These are phyloP conservation scores for Pollimyrus isidori DNA, from an alignment of 2,113 vertebrate genomes.

Conservation along the genomic window DNA sequence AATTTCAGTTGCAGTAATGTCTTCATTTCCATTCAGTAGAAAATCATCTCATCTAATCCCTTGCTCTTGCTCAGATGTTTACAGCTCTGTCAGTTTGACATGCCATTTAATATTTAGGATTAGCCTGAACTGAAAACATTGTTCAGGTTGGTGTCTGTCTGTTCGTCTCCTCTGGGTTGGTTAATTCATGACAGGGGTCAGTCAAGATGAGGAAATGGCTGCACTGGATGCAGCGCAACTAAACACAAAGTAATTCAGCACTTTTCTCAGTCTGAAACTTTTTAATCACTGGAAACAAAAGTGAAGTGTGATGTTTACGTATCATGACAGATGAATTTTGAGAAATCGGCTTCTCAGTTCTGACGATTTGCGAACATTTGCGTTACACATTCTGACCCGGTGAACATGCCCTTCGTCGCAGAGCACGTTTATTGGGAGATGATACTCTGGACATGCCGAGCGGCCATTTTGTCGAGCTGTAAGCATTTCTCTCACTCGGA, in stretches of 20 bases:
- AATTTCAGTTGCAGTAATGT: neutral
- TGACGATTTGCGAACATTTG: neutral
- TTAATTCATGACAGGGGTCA: neutral
- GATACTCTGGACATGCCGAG: neutral
- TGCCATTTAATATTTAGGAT: neutral
- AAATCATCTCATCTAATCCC: neutral
- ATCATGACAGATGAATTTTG: neutral
- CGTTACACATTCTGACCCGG: neutral
- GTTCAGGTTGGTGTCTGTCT: constrained; percentile 5
- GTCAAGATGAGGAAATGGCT: neutral
- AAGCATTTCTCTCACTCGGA: constrained; percentile 39
- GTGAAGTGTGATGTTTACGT: neutral
- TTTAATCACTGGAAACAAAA: neutral
- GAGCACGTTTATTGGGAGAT: neutral
- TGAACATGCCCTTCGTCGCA: neutral
- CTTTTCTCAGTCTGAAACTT: neutral
- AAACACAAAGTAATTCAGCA: neutral
- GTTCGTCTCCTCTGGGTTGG: neutral
- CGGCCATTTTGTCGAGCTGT: constrained; percentile 21
- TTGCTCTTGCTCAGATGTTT: neutral
- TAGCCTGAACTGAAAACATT: constrained; percentile 21
- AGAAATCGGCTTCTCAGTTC: neutral
- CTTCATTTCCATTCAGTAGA: neutral
- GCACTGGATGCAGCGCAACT: neutral
- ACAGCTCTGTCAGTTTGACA: neutral